These are phyloP conservation scores for Smittia sp. DNA, from an alignment of 2,888 invertebrate species.

Conservation along the genomic window DNA sequence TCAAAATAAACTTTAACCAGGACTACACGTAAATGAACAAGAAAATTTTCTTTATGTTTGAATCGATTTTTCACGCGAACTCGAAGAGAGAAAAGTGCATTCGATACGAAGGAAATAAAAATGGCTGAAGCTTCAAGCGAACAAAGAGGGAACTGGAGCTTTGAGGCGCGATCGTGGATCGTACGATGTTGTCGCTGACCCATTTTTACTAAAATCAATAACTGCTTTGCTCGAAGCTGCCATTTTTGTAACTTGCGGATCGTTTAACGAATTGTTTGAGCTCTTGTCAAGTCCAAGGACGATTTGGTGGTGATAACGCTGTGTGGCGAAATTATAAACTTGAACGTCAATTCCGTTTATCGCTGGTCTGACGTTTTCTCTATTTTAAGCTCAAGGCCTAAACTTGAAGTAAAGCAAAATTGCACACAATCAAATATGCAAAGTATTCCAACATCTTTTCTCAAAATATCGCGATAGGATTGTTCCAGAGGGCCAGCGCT, in stretches of 20 bases:
- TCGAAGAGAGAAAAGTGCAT: constrained; percentile 19
- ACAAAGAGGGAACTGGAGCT: constrained; percentile 15
- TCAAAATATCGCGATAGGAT: too few relatives aligned
- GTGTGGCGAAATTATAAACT: background rate
- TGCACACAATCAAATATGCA: background rate
- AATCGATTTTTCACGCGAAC: constrained; percentile 18
- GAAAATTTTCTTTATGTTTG: constrained; percentile 10
- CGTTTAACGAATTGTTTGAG: background rate
- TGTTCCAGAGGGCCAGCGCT: background rate
- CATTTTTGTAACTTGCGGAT: background rate
- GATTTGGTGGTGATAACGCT: background rate
- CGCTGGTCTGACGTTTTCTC: constrained; percentile 1
- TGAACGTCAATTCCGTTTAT: background rate
- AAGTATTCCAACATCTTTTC: background rate
- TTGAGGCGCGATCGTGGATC: background rate
- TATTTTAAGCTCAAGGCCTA: constrained; percentile 29
- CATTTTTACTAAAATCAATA: background rate
- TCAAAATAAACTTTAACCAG: constrained; percentile 38
- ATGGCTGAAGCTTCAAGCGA: constrained; percentile 18
- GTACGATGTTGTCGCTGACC: background rate
- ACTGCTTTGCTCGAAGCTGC: background rate
- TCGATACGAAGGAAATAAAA: constrained; percentile 13
- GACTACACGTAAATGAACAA: constrained; percentile 33
- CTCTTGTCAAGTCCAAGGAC: background rate
- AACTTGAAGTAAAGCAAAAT: background rate